These are phyloP conservation scores for Drosophila buzzatii DNA, from an alignment of 2,888 invertebrate species.

Conservation along the genomic window DNA sequence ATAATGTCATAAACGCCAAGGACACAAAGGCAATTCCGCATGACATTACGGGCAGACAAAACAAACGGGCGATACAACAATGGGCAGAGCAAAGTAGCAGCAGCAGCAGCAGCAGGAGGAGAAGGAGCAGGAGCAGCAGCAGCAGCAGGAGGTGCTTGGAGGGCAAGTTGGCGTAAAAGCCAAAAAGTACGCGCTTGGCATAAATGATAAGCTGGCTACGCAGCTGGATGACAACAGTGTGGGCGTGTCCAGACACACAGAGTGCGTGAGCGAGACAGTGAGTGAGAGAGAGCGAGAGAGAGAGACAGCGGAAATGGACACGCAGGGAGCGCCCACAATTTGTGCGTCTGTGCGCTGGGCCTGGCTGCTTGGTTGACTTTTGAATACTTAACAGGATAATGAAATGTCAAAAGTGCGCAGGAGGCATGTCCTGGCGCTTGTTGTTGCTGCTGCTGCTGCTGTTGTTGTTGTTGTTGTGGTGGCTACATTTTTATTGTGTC, in stretches of 20 bases:
- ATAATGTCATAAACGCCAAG: conserved; percentile 78
- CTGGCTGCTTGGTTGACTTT: conserved; percentile 75
- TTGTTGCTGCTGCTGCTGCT: conserved; percentile 19
- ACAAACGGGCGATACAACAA: conserved; percentile 65
- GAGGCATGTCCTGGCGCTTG: conserved; percentile 35
- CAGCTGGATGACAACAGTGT: conserved; percentile 47
- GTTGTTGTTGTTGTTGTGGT: conserved; percentile 4
- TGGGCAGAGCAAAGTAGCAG: conserved; percentile 11
- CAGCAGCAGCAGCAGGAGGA: neutral
- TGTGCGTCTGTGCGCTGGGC: conserved; percentile 51
- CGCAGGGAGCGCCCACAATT: conserved; percentile 39
- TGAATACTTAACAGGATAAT: conserved; percentile 83
- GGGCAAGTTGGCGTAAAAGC: conserved; percentile 55
- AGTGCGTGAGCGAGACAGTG: neutral
- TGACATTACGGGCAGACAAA: conserved; percentile 76
- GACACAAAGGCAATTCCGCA: conserved; percentile 78
- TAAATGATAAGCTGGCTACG: conserved; percentile 76
- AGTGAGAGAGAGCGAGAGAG: neutral
- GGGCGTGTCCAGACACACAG: conserved; percentile 51
- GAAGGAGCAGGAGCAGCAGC: neutral
- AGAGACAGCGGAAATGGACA: conserved; percentile 3
- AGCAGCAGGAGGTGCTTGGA: neutral
- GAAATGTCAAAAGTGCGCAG: conserved; percentile 81
- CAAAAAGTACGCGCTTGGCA: conserved; percentile 78
- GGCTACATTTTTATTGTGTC: conserved; percentile 71